Conservation (phyloP, 2,797 vertebrate species). For the Melanotaenia parkinsoni region DNA sequence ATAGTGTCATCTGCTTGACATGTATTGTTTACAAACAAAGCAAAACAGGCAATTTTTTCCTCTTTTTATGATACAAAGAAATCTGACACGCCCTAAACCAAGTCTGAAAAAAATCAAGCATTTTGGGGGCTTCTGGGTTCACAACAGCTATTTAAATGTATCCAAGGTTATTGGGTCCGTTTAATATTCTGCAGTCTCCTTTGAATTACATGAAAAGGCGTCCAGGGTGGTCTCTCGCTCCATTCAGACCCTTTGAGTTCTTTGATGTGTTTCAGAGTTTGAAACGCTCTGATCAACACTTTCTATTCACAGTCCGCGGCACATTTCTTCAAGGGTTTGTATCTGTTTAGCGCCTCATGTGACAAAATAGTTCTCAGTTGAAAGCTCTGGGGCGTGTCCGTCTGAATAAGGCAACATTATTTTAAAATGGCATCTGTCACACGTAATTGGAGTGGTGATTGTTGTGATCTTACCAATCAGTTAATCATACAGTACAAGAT, state of each 20-base stretch:
- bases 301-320: constrained; percentile 64
- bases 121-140: constrained; percentile 74
- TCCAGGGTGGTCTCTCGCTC: constrained; percentile 67
- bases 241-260: constrained; percentile 69
- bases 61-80: constrained; percentile 80
- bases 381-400: constrained; percentile 73
- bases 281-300: constrained; percentile 62
- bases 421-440: constrained; percentile 80
- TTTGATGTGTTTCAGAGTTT: constrained; percentile 70
- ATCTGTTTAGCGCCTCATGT: constrained; percentile 59
- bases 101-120: constrained; percentile 79
- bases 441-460: constrained; percentile 66
- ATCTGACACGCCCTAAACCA: constrained; percentile 78
- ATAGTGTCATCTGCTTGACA: constrained; percentile 84
- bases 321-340: constrained; percentile 62
- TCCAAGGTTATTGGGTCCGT: constrained; percentile 68
- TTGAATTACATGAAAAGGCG: constrained; percentile 71
- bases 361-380: constrained; percentile 60
- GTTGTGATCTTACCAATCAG: constrained; percentile 64
- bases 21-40: constrained; percentile 82
- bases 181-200: constrained; percentile 65
- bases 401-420: constrained; percentile 81
- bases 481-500: constrained; percentile 60
- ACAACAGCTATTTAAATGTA: constrained; percentile 75
- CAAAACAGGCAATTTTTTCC: constrained; percentile 79